phyloP scores from a whole-genome alignment of 2,797 vertebrate genomes.

The Liasis olivaceus region DNA sequence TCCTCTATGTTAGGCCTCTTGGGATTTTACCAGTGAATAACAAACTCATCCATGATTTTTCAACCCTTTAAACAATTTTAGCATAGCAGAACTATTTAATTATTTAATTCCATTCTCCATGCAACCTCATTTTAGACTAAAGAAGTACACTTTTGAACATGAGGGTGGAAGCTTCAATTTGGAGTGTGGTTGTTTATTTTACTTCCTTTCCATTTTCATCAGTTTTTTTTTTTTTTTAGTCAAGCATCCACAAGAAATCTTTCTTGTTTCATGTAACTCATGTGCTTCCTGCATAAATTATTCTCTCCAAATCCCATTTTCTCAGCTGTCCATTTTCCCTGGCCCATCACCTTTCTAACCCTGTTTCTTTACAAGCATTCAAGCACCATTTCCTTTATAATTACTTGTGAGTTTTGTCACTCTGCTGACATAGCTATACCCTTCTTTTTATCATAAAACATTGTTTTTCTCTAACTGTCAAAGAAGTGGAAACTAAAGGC shows the following conservation, averaged over 20 bases:
- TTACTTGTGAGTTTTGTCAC: not conserved
- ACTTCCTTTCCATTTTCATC: not conserved
- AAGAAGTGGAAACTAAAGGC: slow-evolving; percentile 1
- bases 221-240: not conserved
- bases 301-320: slow-evolving; percentile 25
- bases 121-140: not conserved
- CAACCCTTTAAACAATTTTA: not conserved
- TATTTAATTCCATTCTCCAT: not conserved
- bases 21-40: not conserved
- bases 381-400: not conserved
- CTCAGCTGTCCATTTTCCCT: not conserved
- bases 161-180: not conserved
- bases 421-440: slow-evolving; percentile 4
- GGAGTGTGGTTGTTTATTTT: not conserved
- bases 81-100: not conserved
- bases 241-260: not conserved
- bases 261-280: slow-evolving; percentile 11
- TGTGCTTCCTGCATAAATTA: slow-evolving; percentile 1
- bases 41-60: not conserved
- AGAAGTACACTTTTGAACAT: not conserved
- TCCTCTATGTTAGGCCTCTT: not conserved
- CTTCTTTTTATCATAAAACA: not conserved
- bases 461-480: slow-evolving; percentile 14
- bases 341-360: not conserved
- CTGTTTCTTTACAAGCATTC: not conserved